Conservation (phyloP, 2,888 invertebrate species). For the Lochmaea crataegi region DNA sequence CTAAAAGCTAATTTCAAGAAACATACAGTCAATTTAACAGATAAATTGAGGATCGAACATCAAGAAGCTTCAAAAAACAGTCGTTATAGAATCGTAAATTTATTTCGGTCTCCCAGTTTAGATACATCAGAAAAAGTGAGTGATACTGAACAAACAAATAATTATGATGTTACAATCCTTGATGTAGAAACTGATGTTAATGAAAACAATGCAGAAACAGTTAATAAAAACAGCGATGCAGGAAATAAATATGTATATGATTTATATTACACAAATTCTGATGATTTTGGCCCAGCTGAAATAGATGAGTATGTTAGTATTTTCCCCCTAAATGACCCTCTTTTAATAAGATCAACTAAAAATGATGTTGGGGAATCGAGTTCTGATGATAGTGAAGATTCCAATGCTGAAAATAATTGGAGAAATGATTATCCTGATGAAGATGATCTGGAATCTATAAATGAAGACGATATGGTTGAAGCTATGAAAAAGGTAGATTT, state of each 20-base stretch:
- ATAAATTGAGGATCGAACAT: constrained; percentile 65
- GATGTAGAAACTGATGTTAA: constrained; percentile 68
- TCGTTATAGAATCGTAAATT: constrained; percentile 72
- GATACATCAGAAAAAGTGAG: constrained; percentile 46
- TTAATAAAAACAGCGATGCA: constrained; percentile 42
- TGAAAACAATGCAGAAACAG: constrained; percentile 41
- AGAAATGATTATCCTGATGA: constrained; percentile 81
- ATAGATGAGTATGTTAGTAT: constrained; percentile 64
- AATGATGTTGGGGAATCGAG: constrained; percentile 65
- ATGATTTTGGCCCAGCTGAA: constrained; percentile 64
- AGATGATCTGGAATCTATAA: constrained; percentile 68
- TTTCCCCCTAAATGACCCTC: constrained; percentile 62
- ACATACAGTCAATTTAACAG: constrained; percentile 63
- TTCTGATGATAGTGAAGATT: constrained; percentile 75
- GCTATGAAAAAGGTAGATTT: constrained; percentile 67
- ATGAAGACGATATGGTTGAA: constrained; percentile 72
- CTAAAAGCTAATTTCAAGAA: constrained; percentile 67
- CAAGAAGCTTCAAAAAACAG: constrained; percentile 66
- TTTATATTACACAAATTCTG: constrained; percentile 71
- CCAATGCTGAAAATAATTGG: constrained; percentile 83
- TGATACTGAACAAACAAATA: constrained; percentile 52
- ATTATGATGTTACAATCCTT: constrained; percentile 67
- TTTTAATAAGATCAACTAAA: constrained; percentile 60
- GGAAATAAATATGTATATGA: constrained; percentile 70
- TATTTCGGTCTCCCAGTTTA: constrained; percentile 65